These are phyloP conservation scores for Cynodonichthys magdalenae DNA, from an alignment of 2,797 vertebrate species.

Conservation along the genomic window DNA sequence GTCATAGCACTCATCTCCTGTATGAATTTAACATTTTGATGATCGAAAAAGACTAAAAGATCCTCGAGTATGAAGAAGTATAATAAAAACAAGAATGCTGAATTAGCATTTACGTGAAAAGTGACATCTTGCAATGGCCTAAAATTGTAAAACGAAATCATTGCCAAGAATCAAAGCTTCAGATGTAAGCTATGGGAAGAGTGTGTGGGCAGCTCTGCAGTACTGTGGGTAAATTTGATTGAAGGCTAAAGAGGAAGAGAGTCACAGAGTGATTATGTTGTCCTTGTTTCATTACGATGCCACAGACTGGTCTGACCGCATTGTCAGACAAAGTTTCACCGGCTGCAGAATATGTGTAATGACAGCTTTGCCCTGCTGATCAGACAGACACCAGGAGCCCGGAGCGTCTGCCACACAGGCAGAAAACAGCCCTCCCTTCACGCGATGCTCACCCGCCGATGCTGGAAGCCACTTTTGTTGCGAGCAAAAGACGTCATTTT, in stretches of 20 bases:
- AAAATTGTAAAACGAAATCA: background rate
- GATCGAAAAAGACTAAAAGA: too few relatives aligned
- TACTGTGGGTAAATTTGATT: constrained; percentile 4
- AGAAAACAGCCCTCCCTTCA: constrained; percentile 26
- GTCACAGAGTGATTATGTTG: constrained; percentile 36
- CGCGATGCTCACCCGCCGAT: constrained; percentile 3
- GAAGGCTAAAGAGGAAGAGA: constrained; percentile 26
- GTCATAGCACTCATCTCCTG: too few relatives aligned
- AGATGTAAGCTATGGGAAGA: background rate
- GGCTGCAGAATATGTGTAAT: constrained; percentile 45
- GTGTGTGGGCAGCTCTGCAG: background rate
- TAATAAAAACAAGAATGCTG: too few relatives aligned
- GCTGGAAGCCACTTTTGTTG: constrained; percentile 34
- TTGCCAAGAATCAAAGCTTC: constrained; percentile 15
- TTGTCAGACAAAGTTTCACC: constrained; percentile 64
- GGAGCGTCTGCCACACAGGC: constrained; percentile 26
- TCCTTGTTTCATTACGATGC: constrained; percentile 24
- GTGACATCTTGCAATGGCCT: background rate
- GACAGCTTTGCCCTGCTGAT: constrained; percentile 62
- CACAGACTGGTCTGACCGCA: constrained; percentile 60
- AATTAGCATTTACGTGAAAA: too few relatives aligned
- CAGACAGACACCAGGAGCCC: constrained; percentile 31
- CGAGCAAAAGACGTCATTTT: constrained; percentile 29
- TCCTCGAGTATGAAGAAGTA: too few relatives aligned
- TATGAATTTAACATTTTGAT: too few relatives aligned